These are phyloP conservation scores for Centropus unirufus DNA, from an alignment of 2,113 vertebrate species.

Conservation along the genomic window DNA sequence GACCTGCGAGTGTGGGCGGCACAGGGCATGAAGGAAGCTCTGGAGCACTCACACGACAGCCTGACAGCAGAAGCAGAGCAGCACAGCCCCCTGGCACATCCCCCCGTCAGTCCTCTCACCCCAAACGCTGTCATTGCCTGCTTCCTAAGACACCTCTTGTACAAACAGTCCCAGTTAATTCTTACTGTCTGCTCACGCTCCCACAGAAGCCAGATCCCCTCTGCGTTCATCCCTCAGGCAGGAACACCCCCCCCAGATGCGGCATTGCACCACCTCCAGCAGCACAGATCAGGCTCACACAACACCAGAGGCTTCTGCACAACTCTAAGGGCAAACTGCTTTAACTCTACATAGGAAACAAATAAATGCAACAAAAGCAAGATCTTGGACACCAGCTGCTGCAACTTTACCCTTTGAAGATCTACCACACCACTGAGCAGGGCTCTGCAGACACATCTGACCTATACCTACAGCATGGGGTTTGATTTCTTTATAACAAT, in stretches of 20 bases:
- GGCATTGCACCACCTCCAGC: not conserved
- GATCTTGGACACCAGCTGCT: not conserved
- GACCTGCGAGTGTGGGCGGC: not conserved
- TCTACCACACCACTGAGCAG: too few species aligned
- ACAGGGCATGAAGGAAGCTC: not conserved
- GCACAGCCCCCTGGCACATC: not conserved
- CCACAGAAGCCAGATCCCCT: not conserved
- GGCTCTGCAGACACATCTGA: not conserved
- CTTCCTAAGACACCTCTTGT: not conserved
- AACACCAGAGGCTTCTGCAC: not conserved
- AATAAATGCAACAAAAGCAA: not conserved
- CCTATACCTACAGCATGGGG: rapidly evolving
- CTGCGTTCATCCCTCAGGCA: rapidly evolving
- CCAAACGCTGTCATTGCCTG: not conserved
- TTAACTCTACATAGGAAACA: not conserved
- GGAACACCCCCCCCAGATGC: not conserved
- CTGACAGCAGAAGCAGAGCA: not conserved
- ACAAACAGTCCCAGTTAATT: not conserved
- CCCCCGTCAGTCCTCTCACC: not conserved
- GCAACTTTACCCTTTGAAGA: not conserved
- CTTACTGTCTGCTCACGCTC: not conserved
- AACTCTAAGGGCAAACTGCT: rapidly evolving
- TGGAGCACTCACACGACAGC: not conserved
- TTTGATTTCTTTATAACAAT: not conserved
- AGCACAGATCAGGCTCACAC: not conserved